These are phyloP conservation scores for Hyphantria cunea DNA, from an alignment of 1,140 invertebrate species.

Conservation along the genomic window DNA sequence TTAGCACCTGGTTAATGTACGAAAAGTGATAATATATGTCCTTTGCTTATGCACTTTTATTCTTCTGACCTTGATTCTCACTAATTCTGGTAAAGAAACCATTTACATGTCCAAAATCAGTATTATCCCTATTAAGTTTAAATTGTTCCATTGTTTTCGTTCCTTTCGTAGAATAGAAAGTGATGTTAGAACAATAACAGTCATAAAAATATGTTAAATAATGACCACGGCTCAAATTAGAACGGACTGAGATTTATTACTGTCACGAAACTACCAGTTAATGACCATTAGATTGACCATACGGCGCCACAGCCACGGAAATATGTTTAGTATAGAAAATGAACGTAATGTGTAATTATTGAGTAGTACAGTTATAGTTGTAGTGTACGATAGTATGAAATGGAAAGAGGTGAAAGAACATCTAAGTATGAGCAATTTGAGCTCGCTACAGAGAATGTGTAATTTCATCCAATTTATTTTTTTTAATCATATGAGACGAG, in stretches of 20 bases:
- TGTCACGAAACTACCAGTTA: slow-evolving; percentile 38
- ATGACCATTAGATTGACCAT: slow-evolving; percentile 18
- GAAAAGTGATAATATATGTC: neutral
- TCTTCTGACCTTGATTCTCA: slow-evolving; percentile 1
- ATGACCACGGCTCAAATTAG: slow-evolving; percentile 9
- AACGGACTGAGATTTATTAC: slow-evolving; percentile 32
- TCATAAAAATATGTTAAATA: slow-evolving; percentile 10
- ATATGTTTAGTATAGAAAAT: slow-evolving; percentile 2
- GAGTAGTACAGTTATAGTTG: slow-evolving; percentile 26
- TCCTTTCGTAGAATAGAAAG: slow-evolving; percentile 17
- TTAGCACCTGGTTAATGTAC: slow-evolving; percentile 36
- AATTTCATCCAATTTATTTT: slow-evolving; percentile 65
- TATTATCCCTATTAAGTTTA: neutral
- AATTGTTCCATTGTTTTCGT: slow-evolving; percentile 4
- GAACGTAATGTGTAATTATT: neutral
- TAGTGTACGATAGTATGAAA: slow-evolving; percentile 12
- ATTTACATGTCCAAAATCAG: neutral
- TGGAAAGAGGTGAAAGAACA: slow-evolving; percentile 44
- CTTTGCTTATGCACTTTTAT: too few species aligned
- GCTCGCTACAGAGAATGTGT: slow-evolving; percentile 48
- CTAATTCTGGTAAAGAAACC: slow-evolving; percentile 11
- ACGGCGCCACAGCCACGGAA: neutral
- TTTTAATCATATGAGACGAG: slow-evolving; percentile 37
- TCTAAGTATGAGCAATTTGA: slow-evolving; percentile 51
- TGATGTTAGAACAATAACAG: neutral